These are phyloP conservation scores for Tinea semifulvella DNA, from an alignment of 2,888 invertebrate genomes.

Conservation along the genomic window DNA sequence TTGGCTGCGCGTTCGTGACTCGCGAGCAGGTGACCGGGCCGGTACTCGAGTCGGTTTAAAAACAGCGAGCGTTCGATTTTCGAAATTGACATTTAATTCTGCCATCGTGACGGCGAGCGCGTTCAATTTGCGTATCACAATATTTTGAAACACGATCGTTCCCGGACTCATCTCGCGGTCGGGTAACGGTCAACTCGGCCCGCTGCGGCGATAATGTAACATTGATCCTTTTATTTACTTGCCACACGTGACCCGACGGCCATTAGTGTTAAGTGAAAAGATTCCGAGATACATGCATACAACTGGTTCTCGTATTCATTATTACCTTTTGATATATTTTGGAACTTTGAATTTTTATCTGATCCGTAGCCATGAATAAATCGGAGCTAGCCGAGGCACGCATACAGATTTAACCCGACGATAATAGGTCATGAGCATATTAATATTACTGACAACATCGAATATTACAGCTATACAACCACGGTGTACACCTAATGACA, in stretches of 20 bases:
- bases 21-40: slow-evolving; percentile 37
- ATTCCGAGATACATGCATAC: slow-evolving; percentile 1
- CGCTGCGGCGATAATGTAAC: no score
- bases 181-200: slow-evolving; percentile 7
- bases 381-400: slow-evolving; percentile 30
- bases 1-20: slow-evolving; percentile 36
- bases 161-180: slow-evolving; percentile 18
- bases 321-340: neutral
- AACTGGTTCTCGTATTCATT: neutral
- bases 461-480: slow-evolving; percentile 24
- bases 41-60: neutral
- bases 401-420: slow-evolving; percentile 45
- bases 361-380: slow-evolving; percentile 43
- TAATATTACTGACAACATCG: slow-evolving; percentile 59
- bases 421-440: slow-evolving; percentile 58
- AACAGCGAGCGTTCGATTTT: neutral
- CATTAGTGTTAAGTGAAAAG: slow-evolving; percentile 4
- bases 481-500: no score
- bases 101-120: slow-evolving; percentile 25
- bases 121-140: slow-evolving; percentile 16
- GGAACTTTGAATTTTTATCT: slow-evolving; percentile 36
- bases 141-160: slow-evolving; percentile 40
- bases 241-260: slow-evolving; percentile 21
- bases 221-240: slow-evolving; percentile 3
- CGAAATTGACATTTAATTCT: slow-evolving; percentile 32